phyloP scores from a whole-genome alignment of 2,888 invertebrate genomes.

The Sphaeridia pumilis region DNA sequence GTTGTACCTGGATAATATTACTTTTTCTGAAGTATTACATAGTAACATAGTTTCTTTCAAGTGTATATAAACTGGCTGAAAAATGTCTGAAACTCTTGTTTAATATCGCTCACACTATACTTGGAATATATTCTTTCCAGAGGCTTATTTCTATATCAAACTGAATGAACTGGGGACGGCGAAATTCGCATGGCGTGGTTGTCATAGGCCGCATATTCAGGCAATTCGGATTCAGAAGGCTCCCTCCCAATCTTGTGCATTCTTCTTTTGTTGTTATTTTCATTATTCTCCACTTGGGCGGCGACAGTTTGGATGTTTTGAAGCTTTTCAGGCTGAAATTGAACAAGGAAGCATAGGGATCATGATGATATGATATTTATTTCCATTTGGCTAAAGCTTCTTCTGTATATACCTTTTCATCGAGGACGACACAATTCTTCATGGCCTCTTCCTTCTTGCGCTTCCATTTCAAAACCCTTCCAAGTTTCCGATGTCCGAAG shows the following conservation, averaged over 20 bases:
- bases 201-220: conserved; percentile 23
- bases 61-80: too few species aligned
- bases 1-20: too few species aligned
- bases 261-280: conserved; percentile 11
- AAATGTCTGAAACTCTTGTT: too few species aligned
- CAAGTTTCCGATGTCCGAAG: too few species aligned
- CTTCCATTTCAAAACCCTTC: background rate
- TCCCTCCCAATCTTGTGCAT: conserved; percentile 14
- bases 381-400: background rate
- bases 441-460: conserved; percentile 4
- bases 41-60: too few species aligned
- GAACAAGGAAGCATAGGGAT: too few species aligned
- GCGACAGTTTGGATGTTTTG: background rate
- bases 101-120: too few species aligned
- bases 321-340: too few species aligned
- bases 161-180: conserved; percentile 9
- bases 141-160: too few species aligned
- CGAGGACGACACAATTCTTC: conserved; percentile 1
- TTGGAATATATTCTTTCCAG: too few species aligned
- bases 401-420: conserved; percentile 11
- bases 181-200: conserved; percentile 24
- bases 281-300: background rate
- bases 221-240: conserved; percentile 25
- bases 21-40: too few species aligned
- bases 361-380: background rate